Percentiles rank a stretch among this genome's conserved stretches.
These are phyloP conservation scores for Carabus problematicus DNA, from an alignment of 2,888 invertebrate genomes.

Conservation along the genomic window DNA sequence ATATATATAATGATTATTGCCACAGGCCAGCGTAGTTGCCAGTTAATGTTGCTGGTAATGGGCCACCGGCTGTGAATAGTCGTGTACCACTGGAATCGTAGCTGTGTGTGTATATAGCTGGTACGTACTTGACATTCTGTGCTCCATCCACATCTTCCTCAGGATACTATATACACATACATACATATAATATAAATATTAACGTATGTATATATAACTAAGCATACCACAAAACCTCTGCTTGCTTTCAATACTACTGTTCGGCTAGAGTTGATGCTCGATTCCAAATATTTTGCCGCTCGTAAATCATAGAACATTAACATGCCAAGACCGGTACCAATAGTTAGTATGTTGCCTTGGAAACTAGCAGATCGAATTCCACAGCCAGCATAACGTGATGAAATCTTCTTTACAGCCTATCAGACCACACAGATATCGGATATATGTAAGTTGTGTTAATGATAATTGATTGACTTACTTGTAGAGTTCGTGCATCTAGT, in stretches of 20 bases:
- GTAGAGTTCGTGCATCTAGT: constrained; percentile 87
- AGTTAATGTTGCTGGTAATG: constrained; percentile 86
- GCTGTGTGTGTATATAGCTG: constrained; percentile 96
- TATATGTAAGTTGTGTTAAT: constrained; percentile 5
- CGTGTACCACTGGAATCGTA: constrained; percentile 92
- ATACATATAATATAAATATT: background rate
- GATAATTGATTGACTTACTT: constrained; percentile 57
- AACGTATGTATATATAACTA: background rate
- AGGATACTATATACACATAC: constrained; percentile 24
- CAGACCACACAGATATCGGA: constrained; percentile 14
- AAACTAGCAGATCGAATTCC: constrained; percentile 93
- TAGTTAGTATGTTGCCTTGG: constrained; percentile 87
- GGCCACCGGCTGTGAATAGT: constrained; percentile 94
- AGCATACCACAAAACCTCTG: constrained; percentile 81
- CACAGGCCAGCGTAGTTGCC: constrained; percentile 96
- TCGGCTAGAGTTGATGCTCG: constrained; percentile 86
- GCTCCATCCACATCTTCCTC: constrained; percentile 86
- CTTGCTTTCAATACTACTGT: constrained; percentile 88
- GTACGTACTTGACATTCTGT: constrained; percentile 85
- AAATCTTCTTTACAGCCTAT: constrained; percentile 77
- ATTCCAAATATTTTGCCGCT: constrained; percentile 90
- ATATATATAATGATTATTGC: too few species aligned
- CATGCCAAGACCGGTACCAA: constrained; percentile 91
- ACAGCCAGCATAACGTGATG: constrained; percentile 88
- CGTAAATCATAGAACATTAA: constrained; percentile 93